Evolutionary conservation across 2,113 vertebrate species (phyloP).

Genomic region (Copsychus sechellarum): DNA sequence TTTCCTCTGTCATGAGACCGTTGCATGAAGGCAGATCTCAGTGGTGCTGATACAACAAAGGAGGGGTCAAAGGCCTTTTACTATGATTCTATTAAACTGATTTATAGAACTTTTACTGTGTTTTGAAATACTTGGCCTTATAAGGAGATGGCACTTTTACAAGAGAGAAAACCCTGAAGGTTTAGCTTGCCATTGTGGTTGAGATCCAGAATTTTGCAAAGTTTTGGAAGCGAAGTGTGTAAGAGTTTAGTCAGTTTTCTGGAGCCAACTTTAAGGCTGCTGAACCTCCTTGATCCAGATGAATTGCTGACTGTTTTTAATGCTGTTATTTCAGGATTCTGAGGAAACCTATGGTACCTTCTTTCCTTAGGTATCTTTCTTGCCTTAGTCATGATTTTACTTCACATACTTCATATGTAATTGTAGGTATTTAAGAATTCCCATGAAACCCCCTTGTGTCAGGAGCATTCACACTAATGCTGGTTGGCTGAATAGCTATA

Average conservation of each 20-base stretch:
- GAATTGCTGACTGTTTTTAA: not conserved
- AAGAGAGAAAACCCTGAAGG: not conserved
- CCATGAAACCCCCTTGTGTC: not conserved
- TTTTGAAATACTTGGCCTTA: not conserved
- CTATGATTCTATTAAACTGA: not conserved
- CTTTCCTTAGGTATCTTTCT: not conserved
- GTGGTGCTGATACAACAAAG: fast-evolving
- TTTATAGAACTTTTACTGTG: not conserved
- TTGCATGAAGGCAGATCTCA: not conserved
- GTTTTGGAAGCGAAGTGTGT: not conserved
- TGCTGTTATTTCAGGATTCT: not conserved
- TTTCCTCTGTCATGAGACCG: not conserved
- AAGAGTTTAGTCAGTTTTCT: not conserved
- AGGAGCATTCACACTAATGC: not conserved
- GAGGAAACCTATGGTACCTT: not conserved
- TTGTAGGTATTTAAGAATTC: not conserved
- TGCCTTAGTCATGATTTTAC: not conserved
- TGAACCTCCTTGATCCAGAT: not conserved
- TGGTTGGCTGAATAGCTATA: not conserved
- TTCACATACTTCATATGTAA: not conserved
- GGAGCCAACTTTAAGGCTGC: not conserved
- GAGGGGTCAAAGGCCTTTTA: not conserved
- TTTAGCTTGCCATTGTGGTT: not conserved
- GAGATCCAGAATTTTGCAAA: not conserved
- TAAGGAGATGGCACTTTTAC: not conserved